A percentile compares a stretch with the other conserved stretches of the same genome.
These are phyloP conservation scores for Urocolius indicus DNA, from an alignment of 2,113 vertebrate genomes.

Conservation along the genomic window DNA sequence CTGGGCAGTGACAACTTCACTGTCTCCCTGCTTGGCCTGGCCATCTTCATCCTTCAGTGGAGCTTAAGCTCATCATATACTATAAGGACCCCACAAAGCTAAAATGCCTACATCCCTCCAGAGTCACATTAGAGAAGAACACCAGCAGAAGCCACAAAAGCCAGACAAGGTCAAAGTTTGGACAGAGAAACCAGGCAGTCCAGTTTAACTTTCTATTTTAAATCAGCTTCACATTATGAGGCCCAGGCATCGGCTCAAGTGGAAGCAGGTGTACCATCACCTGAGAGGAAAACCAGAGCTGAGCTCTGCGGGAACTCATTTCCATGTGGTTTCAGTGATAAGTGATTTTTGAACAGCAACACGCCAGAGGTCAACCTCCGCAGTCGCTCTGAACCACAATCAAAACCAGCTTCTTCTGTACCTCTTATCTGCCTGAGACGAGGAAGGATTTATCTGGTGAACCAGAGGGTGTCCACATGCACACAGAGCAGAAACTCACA, in stretches of 20 bases:
- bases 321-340: slow-evolving; percentile 55
- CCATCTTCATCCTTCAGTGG: rapidly evolving
- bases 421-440: background rate
- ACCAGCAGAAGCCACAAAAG: background rate
- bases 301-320: slow-evolving; percentile 32
- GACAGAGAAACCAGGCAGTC: background rate
- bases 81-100: background rate
- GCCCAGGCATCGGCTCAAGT: background rate
- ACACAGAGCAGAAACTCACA: background rate
- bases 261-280: background rate
- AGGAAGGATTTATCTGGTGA: background rate
- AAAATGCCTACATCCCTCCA: background rate
- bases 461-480: background rate
- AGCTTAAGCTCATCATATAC: rapidly evolving
- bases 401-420: background rate
- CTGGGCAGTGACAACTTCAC: background rate
- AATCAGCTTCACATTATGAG: background rate
- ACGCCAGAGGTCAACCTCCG: background rate
- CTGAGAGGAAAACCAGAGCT: background rate
- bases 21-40: background rate
- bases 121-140: rapidly evolving
- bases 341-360: background rate
- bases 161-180: background rate
- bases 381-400: background rate
- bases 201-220: background rate